These are phyloP conservation scores for Syngnathus rostellatus DNA, from an alignment of 2,797 vertebrate genomes.

Conservation along the genomic window DNA sequence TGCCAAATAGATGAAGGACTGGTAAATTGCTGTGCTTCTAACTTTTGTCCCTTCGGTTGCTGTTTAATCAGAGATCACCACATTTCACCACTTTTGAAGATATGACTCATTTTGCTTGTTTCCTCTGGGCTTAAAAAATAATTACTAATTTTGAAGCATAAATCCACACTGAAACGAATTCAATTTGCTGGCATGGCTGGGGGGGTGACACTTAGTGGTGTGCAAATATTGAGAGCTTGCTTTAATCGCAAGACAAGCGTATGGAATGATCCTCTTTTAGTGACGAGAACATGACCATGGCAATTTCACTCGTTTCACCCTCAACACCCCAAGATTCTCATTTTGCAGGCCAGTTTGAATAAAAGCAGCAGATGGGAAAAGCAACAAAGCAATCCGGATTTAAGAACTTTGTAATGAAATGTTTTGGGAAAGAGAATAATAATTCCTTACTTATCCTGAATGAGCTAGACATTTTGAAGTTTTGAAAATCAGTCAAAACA, in stretches of 20 bases:
- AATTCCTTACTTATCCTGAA: too few species aligned
- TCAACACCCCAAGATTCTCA: constrained; percentile 1
- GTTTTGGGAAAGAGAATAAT: too few species aligned
- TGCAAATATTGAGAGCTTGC: constrained; percentile 37
- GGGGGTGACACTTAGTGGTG: constrained; percentile 50
- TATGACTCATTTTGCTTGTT: constrained; percentile 58
- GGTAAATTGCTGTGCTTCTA: constrained; percentile 62
- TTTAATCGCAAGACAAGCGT: constrained; percentile 41
- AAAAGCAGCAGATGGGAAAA: neutral
- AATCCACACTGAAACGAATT: constrained; percentile 68
- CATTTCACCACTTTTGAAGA: constrained; percentile 57
- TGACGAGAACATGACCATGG: constrained; percentile 41
- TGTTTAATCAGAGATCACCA: constrained; percentile 54
- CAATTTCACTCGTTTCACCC: constrained; percentile 24
- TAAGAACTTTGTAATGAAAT: too few species aligned
- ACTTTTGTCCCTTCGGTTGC: constrained; percentile 57
- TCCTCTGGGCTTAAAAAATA: constrained; percentile 67
- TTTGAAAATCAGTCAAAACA: too few species aligned
- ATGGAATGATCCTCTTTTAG: constrained; percentile 29
- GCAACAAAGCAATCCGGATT: too few species aligned
- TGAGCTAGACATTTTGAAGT: too few species aligned
- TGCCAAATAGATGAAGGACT: constrained; percentile 61
- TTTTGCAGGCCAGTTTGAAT: neutral
- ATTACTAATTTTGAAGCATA: constrained; percentile 69
- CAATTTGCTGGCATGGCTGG: constrained; percentile 59